Conservation (phyloP, 1,140 invertebrate species). For the Drosophila busckii region DNA sequence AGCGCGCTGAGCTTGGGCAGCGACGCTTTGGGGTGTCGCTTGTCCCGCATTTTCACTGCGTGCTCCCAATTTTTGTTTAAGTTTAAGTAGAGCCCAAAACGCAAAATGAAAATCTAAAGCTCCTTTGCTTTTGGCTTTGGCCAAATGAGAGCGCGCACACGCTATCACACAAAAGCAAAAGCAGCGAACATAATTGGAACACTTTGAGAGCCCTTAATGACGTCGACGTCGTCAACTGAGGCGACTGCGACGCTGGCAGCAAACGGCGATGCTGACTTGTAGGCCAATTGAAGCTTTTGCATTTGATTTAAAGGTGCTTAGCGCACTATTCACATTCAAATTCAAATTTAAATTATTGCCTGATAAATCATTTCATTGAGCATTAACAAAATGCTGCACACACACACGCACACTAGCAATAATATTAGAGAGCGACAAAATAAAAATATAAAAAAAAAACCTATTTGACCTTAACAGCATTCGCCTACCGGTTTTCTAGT, state of each 20-base stretch:
- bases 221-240: constrained; percentile 37
- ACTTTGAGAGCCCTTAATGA: constrained; percentile 71
- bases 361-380: constrained; percentile 61
- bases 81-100: constrained; percentile 43
- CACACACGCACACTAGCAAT: constrained; percentile 31
- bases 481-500: constrained; percentile 62
- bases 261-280: constrained; percentile 26
- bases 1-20: constrained; percentile 14
- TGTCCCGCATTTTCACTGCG: constrained; percentile 66
- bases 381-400: constrained; percentile 14
- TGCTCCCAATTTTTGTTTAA: constrained; percentile 59
- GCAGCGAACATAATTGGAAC: constrained; percentile 70
- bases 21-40: constrained; percentile 48
- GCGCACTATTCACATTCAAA: constrained; percentile 47
- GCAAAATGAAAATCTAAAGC: constrained; percentile 42
- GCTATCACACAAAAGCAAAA: constrained; percentile 17
- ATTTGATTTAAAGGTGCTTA: constrained; percentile 37
- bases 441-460: constrained; percentile 50
- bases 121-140: constrained; percentile 31
- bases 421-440: no score
- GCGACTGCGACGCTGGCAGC: neutral
- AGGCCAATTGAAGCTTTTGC: constrained; percentile 60
- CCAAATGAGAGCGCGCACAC: constrained; percentile 46
- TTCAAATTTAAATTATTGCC: constrained; percentile 44
- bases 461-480: constrained; percentile 65